Conservation (phyloP, 2,113 vertebrate species). For the Ameiurus melas region DNA sequence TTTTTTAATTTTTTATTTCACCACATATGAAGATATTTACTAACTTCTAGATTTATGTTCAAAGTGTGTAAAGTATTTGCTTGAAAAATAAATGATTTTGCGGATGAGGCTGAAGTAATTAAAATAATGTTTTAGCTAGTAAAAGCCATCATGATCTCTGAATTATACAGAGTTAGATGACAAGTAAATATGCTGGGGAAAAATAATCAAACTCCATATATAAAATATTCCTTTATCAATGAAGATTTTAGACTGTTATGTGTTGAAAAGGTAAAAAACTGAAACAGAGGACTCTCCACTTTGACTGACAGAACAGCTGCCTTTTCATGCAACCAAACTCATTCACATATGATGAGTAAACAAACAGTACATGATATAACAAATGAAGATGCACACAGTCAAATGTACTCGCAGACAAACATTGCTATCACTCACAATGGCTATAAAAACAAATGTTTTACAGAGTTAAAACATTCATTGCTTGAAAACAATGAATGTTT, state of each 20-base stretch:
- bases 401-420: neutral
- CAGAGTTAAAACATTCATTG: too few relatives aligned
- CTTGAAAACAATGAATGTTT: neutral
- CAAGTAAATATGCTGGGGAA: neutral
- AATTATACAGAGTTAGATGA: neutral
- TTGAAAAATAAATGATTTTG: neutral
- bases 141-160: neutral
- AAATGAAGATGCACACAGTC: neutral
- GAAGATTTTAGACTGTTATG: neutral
- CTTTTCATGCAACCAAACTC: neutral
- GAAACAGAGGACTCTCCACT: neutral
- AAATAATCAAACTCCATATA: neutral
- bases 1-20: slow-evolving; percentile 20
- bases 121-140: neutral
- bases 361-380: neutral
- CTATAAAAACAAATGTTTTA: neutral
- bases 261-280: neutral
- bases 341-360: neutral
- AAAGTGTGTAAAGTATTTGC: neutral
- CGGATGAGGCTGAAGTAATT: neutral
- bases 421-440: neutral
- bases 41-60: neutral
- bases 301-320: neutral
- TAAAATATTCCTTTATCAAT: slow-evolving; percentile 1
- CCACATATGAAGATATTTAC: neutral